Evolutionary conservation across 1,140 invertebrate species (phyloP), one percentile per base, ranked within the genome.

Genomic region (Brachionus rotundiformis): DNA sequence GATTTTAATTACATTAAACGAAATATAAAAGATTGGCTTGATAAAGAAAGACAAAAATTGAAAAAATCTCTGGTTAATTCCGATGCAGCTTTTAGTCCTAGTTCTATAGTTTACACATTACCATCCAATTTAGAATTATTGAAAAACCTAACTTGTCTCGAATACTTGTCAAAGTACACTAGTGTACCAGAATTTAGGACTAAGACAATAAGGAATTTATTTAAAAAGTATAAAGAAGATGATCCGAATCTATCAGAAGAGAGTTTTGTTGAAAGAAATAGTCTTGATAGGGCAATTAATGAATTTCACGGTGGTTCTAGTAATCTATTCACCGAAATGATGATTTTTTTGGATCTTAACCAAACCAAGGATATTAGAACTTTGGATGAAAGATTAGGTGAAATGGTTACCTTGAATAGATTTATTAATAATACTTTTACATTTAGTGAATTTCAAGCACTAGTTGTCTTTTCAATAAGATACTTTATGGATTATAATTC

Each of bases 321-420:
- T 6, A 44, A 44, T 41, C n/a, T 39, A 25, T 6, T 44, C 2
- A 16, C 23, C 5, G 25, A 73, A 44, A 73, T 73, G 68, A 44
- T 73, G 19, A 19, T 6, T 10, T 73, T 73, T 73, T 73, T 73
- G 41, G 68, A 27, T 16, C 36, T 73, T 4, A 68, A 68, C 29
- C 11, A 23, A 33, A 39, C 63, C 8, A 68, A 8, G 19, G 29
- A 33, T 16, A 6, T 39, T 11, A 68, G 3, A 68, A 68, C 16
- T 68, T 68, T 33, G 36, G 33, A 63, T 33, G n/a, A 33, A 11
- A 33, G 36, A 68, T 36, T n/a, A 19, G 16, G 11, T 13, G 7
- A 3, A 1, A 29, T 63, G n/a, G 6, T 23, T 23, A 29, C 61
- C 10, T 19, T 8, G n/a, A 63, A 29, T 29, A 13, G n/a, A 23